phyloP scores from a whole-genome alignment of 2,113 vertebrate genomes.

The Cephalopterus ornatus region DNA sequence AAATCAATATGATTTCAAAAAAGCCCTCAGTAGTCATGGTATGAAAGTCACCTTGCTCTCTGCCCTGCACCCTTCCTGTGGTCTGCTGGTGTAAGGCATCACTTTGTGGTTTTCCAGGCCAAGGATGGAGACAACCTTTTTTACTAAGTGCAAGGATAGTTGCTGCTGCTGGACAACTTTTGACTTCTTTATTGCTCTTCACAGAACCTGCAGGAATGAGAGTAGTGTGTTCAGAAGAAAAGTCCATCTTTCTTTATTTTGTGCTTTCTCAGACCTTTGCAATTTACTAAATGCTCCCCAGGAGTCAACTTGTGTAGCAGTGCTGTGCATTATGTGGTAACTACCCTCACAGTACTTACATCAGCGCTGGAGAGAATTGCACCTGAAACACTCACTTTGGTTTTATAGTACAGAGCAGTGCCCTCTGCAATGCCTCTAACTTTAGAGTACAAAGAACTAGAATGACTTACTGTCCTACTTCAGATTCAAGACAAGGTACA shows the following conservation, averaged over 20 bases:
- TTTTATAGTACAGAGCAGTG: constrained; percentile 4
- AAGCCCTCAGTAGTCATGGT: rapidly evolving
- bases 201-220: background rate
- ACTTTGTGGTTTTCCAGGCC: background rate
- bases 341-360: background rate
- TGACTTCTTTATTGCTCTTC: background rate
- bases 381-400: background rate
- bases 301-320: background rate
- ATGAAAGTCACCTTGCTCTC: background rate
- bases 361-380: background rate
- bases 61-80: background rate
- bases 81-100: background rate
- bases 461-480: constrained; percentile 26
- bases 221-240: background rate
- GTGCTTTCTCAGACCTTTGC: background rate
- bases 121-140: background rate
- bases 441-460: background rate
- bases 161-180: background rate
- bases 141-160: background rate
- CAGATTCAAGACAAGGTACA: background rate
- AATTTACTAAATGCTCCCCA: constrained; percentile 20
- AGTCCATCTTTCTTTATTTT: background rate
- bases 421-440: background rate
- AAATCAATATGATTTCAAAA: background rate
- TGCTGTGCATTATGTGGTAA: background rate